Conservation (phyloP, 2,113 vertebrate species). For the Mystacornis crossleyi region DNA sequence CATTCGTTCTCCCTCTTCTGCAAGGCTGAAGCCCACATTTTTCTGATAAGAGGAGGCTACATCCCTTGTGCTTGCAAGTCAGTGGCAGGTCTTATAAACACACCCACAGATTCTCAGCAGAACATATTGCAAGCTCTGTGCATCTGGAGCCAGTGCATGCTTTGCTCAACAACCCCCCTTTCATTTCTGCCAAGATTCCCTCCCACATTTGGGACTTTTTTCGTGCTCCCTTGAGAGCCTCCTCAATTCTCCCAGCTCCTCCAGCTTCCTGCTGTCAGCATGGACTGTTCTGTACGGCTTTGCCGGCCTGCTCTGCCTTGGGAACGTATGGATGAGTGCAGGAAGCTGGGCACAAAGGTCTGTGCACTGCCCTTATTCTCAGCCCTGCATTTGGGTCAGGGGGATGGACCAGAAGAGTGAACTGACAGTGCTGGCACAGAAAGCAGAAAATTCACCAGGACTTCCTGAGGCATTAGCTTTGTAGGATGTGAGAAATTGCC, state of each 20-base stretch:
- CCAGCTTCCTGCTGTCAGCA: neutral
- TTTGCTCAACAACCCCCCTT: conserved; percentile 45
- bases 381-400: neutral
- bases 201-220: conserved; percentile 46
- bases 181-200: conserved; percentile 60
- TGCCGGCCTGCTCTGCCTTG: neutral
- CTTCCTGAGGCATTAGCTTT: neutral
- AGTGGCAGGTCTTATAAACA: conserved; percentile 56
- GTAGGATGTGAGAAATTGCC: neutral
- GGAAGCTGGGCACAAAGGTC: neutral
- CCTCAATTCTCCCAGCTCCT: conserved; percentile 2
- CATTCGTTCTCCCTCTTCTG: neutral
- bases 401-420: neutral
- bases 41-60: conserved; percentile 33
- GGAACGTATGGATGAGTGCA: neutral
- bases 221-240: conserved; percentile 15
- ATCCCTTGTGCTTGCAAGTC: conserved; percentile 34
- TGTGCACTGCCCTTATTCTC: neutral
- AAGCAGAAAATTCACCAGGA: neutral
- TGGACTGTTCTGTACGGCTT: neutral
- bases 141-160: neutral
- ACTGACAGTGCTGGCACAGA: neutral
- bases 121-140: conserved; percentile 31
- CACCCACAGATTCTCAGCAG: conserved; percentile 34
- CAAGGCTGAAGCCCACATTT: conserved; percentile 3